phyloP scores from a whole-genome alignment of 2,888 invertebrate genomes.

The Baronia brevicornis region DNA sequence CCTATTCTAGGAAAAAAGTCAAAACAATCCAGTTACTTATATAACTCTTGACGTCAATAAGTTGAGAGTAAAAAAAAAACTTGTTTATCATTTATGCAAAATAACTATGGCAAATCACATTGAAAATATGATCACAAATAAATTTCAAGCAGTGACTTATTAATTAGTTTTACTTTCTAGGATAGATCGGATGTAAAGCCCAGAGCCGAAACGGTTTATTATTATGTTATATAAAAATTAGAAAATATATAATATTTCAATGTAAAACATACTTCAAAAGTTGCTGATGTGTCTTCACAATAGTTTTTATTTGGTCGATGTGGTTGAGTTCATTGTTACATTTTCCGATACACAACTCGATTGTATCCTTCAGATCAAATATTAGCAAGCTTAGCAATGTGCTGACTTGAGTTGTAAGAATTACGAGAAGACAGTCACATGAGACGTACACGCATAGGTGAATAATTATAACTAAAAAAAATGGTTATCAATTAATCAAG shows the following conservation, averaged over 20 bases:
- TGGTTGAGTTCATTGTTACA: slow-evolving; percentile 11
- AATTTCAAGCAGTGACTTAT: background rate
- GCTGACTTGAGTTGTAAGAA: slow-evolving; percentile 19
- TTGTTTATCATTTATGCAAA: no score
- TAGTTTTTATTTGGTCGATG: slow-evolving; percentile 16
- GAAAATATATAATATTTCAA: background rate
- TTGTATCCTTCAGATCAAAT: slow-evolving; percentile 20
- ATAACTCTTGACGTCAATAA: no score
- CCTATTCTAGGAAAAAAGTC: no score
- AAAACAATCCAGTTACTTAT: no score
- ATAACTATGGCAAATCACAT: no score
- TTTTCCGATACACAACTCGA: slow-evolving; percentile 1
- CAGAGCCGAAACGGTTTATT: no score
- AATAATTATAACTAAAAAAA: no score
- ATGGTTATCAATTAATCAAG: no score
- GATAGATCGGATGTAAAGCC: no score
- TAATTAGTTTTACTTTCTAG: background rate
- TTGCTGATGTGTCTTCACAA: slow-evolving; percentile 23
- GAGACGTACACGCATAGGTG: slow-evolving; percentile 21
- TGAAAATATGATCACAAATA: no score
- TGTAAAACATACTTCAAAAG: slow-evolving; percentile 21
- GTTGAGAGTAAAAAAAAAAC: no score
- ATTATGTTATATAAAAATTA: no score
- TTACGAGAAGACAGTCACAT: slow-evolving; percentile 21
- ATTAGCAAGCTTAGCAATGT: slow-evolving; percentile 20